Base-by-base conservation (phyloP, 2,888 invertebrate species). In the Hirtodrosophila duncani region DNA sequence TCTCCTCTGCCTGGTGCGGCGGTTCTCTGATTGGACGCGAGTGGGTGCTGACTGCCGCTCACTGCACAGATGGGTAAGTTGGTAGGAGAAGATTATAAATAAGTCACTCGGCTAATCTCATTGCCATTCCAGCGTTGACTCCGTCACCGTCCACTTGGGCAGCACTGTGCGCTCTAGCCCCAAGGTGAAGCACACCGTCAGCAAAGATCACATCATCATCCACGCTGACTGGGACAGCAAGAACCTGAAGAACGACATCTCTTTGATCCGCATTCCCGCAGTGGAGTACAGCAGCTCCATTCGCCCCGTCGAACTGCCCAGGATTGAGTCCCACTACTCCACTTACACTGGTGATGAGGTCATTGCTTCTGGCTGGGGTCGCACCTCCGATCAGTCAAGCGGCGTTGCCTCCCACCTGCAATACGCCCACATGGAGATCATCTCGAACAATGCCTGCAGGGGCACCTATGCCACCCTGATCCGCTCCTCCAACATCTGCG, bases 41-140 rank as follows among this genome's bases (percentile, higher is more conserved):
- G 34, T 84, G 81, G 75, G 61, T 85, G 6, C 31, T 85, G 50
- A 84, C 84, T 17, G 84, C 85, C 29, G 84, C 85, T 56, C 85
- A 84, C 57, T 84, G 84, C 51, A 69, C 71, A 1, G 67, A 75
- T 36, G 64, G 65, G 80, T 79, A 63, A 64, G 67, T 24, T 26
- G 13, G 3, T 1, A 3, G 3, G 1, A 1, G 13, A n/a, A 13
- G 3, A 29, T 10, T 20, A 2, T 17, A 9, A 7, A 10, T 6
- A 55, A 13, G 6, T 11, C 1, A 16, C 14, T 14, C 17, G 10
- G 4, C 24, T 27, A 1, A 38, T 8, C 3, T n/a, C n/a, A 8
- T 2, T 29, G 8, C 7, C 8, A 1, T 13, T 7, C 1, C 11
- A 67, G 81, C 34, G 53, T 64, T 5, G 30, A 53, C 6, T 43